Conservation (phyloP, 2,888 invertebrate genomes). For the Sphaerophoria taeniata region DNA sequence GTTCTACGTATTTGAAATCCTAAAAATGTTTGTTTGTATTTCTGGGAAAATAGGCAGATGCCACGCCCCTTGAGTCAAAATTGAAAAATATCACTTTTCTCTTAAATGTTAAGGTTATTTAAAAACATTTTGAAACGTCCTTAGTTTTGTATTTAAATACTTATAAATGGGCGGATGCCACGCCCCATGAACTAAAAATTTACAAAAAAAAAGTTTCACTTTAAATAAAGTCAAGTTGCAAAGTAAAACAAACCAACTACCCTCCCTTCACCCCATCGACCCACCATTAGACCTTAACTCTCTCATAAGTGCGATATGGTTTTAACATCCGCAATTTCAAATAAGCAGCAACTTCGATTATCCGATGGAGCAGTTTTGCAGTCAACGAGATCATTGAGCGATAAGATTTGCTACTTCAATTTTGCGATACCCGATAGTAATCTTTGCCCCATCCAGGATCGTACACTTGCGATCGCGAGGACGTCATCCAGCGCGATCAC, state of each 20-base stretch:
- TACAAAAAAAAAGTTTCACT: too few species aligned
- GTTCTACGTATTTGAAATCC: too few species aligned
- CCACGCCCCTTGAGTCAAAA: too few species aligned
- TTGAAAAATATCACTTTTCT: too few species aligned
- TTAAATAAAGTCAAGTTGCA: constrained; percentile 53
- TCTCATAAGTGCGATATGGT: constrained; percentile 66
- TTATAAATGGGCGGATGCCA: too few species aligned
- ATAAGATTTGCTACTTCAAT: constrained; percentile 74
- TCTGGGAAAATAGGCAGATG: too few species aligned
- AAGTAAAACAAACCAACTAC: neutral
- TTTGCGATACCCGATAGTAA: constrained; percentile 68
- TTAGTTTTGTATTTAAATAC: too few species aligned
- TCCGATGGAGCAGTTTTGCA: constrained; percentile 71
- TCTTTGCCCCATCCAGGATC: constrained; percentile 47
- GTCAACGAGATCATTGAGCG: constrained; percentile 74
- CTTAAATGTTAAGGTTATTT: too few species aligned
- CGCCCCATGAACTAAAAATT: too few species aligned
- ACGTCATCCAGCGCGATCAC: constrained; percentile 62
- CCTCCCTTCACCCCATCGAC: neutral
- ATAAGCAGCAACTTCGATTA: constrained; percentile 51
- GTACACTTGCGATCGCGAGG: constrained; percentile 61
- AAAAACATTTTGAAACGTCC: too few species aligned
- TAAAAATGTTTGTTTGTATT: too few species aligned
- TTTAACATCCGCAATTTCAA: constrained; percentile 51
- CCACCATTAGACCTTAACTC: constrained; percentile 1